Percentiles rank a stretch among this genome's conserved stretches.
phyloP scores from a whole-genome alignment of 2,888 invertebrate species.

The Agrochola circellaris region DNA sequence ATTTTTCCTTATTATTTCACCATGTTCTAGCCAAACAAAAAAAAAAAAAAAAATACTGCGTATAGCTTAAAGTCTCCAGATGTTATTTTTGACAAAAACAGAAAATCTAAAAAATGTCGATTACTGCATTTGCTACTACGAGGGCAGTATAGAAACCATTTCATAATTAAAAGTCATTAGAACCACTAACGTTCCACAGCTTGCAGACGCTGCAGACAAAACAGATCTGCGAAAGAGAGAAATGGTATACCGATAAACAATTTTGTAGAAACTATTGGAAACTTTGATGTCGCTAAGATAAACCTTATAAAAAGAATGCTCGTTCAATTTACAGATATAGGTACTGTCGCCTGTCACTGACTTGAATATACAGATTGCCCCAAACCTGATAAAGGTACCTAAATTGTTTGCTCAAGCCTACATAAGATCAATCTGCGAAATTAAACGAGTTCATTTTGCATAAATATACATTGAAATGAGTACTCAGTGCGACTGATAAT shows the following conservation, averaged over 20 bases:
- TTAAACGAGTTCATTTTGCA: conserved; percentile 49
- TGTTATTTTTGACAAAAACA: too few species aligned
- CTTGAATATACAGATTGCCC: neutral
- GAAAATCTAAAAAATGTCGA: too few species aligned
- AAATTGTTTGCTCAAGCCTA: conserved; percentile 42
- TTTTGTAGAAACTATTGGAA: neutral
- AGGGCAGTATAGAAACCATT: conserved; percentile 40
- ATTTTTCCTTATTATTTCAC: too few species aligned
- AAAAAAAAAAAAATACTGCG: too few species aligned
- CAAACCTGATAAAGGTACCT: conserved; percentile 2
- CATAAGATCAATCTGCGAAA: conserved; percentile 38
- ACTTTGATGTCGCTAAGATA: neutral
- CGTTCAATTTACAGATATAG: neutral
- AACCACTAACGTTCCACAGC: neutral
- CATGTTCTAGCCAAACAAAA: too few species aligned
- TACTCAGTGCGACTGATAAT: conserved; percentile 66
- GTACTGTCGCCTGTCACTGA: neutral
- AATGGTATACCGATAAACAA: neutral
- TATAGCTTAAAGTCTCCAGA: too few species aligned
- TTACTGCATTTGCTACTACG: too few species aligned
- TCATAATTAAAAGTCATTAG: conserved; percentile 34
- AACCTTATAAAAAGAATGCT: neutral
- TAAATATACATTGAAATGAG: conserved; percentile 59
- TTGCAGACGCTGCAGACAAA: neutral
- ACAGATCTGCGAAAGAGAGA: neutral